Evolutionary conservation across 1,140 invertebrate species (phyloP), one percentile per base, ranked within the genome.

Genomic region (Lanistes nyassanus): DNA sequence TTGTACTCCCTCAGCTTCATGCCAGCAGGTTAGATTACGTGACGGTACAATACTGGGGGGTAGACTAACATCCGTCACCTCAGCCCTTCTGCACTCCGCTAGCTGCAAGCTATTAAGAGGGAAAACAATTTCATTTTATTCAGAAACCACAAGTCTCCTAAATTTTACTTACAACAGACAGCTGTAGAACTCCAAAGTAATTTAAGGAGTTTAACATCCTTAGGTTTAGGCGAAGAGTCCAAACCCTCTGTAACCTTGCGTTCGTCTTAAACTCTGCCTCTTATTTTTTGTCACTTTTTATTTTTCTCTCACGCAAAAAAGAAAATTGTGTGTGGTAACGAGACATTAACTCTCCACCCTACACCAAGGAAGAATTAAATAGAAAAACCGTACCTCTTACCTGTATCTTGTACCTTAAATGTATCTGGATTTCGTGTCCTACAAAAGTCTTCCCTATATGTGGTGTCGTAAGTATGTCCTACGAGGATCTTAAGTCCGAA

Each of bases 221-320:
- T n/a, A n/a, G n/a, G n/a, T n/a, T n/a, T n/a, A n/a, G n/a, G n/a
- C n/a, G n/a, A n/a, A n/a, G n/a, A n/a, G n/a, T n/a, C 34, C 51
- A 55, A 19, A 21, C 53, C 26, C 73, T 65, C 58, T 39, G 7
- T 66, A 29, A 56, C 72, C 47, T 42, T 75, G n/a, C 68, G 47
- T 68, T 64, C 55, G 47, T 75, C 74, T 75, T 51, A 1, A 37
- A 29, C 64, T 75, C 74, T 56, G 31, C 55, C 42, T 75, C 13
- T 75, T 39, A 67, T 37, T 76, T 53, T 68, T 19, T 68, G 29
- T 39, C 23, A 42, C 66, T 69, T 23, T 42, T 39, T 5, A 7
- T 47, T 39, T 69, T 37, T 69, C 21, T 47, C 5, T 69, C 66
- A 37, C 34, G n/a, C 9, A 9, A 60, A 26, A 6, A 9, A 60